phyloP scores from a whole-genome alignment of 2,113 vertebrate species.

The Dascyllus trimaculatus region DNA sequence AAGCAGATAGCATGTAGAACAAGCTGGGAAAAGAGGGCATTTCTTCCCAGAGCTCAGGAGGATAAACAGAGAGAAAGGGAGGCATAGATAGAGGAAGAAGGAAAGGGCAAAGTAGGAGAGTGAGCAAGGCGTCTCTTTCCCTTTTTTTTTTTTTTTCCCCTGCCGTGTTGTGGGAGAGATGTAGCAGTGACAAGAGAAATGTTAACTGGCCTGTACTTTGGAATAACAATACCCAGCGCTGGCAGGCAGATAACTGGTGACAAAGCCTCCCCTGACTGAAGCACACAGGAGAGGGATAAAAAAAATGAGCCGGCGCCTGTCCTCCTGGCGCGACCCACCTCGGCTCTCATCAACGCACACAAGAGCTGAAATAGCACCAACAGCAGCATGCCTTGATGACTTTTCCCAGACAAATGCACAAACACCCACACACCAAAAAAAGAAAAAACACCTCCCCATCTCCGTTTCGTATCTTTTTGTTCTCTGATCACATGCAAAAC shows the following conservation, averaged over 20 bases:
- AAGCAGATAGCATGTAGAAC: constrained; percentile 54
- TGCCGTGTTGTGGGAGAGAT: constrained; percentile 45
- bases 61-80: constrained; percentile 6
- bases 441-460: background rate
- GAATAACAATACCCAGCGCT: constrained; percentile 75
- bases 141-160: background rate
- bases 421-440: constrained; percentile 24
- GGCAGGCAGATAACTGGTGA: constrained; percentile 81
- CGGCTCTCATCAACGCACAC: background rate
- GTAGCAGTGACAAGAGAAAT: constrained; percentile 75
- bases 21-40: constrained; percentile 31
- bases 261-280: constrained; percentile 70
- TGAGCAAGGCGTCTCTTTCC: constrained; percentile 17
- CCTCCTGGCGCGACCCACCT: constrained; percentile 46
- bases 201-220: constrained; percentile 73
- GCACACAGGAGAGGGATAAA: constrained; percentile 53
- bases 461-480: background rate
- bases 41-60: constrained; percentile 8
- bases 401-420: constrained; percentile 52
- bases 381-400: constrained; percentile 48
- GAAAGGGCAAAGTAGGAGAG: constrained; percentile 32
- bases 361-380: constrained; percentile 49
- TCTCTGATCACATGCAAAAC: constrained; percentile 53
- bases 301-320: constrained; percentile 60
- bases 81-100: constrained; percentile 22